Base-by-base conservation (phyloP, 2,888 invertebrate genomes). In the Lamellibrachia satsuma region DNA sequence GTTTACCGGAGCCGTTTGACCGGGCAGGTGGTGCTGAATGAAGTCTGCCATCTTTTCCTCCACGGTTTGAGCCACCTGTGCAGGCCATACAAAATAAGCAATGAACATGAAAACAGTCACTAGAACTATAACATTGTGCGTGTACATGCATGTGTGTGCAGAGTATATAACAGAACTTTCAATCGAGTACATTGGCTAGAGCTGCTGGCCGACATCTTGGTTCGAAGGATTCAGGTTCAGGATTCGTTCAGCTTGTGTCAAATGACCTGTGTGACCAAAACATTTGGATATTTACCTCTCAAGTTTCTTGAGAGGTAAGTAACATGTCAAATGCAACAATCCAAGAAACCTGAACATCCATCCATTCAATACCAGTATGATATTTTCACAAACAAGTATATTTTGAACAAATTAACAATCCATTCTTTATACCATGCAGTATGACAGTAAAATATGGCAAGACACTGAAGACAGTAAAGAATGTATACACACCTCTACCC, bases 401-500 rank as follows among this genome's bases (percentile, higher is more conserved):
- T 22, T n/a, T 15, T 22, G 0, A 39, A 39, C 39, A 39, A 39
- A 39, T 39, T 39, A 39, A 39, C 22, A 22, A n/a, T 75, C 75
- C n/a, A 75, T 75, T 22, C 75, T 75, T n/a, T n/a, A 75, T 75
- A 75, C 57, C 8, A 57, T 57, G 57, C 15, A 57, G 57, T 15
- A 11, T 11, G 57, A 57, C 8, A 11, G 57, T 11, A 2, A 57
- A 57, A 57, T 7, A 39, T 39, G 39, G 39, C 39, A 39, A 39
- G 39, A 39, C 39, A 39, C 39, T 39, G 39, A 39, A 39, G 39
- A 39, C 39, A 39, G 39, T 15, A 57, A 57, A 9, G 8, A 90
- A 90, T 51, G 90, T 51, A 9, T 15, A 39, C 39, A 90, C 90
- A 95, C 96, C 96, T 93, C 98, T 97, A 7, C 98, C 98, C 93